A percentile compares a stretch with the other conserved stretches of the same genome.
Conservation (phyloP, 2,888 invertebrate genomes). For the Drosophila crucigera region DNA sequence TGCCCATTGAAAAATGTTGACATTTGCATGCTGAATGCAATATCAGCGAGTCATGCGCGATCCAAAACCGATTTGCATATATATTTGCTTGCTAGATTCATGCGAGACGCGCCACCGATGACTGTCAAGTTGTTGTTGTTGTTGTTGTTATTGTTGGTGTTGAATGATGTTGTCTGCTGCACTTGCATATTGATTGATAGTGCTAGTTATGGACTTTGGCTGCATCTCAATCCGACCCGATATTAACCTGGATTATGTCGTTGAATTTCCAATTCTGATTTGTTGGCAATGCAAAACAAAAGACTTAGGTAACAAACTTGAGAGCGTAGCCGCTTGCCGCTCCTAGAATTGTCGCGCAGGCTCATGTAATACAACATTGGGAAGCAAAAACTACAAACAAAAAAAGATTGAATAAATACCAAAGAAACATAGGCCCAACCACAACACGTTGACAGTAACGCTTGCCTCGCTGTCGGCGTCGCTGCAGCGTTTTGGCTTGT, state of each 20-base stretch:
- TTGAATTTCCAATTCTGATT: constrained; percentile 22
- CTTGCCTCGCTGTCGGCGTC: constrained; percentile 39
- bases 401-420: constrained; percentile 3
- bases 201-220: constrained; percentile 39
- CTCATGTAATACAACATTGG: constrained; percentile 22
- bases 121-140: constrained; percentile 18
- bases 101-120: constrained; percentile 22
- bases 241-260: constrained; percentile 44
- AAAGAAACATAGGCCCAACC: constrained; percentile 16
- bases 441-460: constrained; percentile 32
- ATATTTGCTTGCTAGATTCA: constrained; percentile 33
- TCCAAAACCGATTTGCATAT: constrained; percentile 66
- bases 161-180: constrained; percentile 28
- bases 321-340: neutral
- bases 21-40: constrained; percentile 81
- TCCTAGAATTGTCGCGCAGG: constrained; percentile 28
- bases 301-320: constrained; percentile 77
- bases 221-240: constrained; percentile 14
- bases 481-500: constrained; percentile 78
- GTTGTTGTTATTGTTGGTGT: constrained; percentile 2
- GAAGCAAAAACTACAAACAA: constrained; percentile 11
- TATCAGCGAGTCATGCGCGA: constrained; percentile 68
- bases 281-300: constrained; percentile 49
- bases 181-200: constrained; percentile 52
- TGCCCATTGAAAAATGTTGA: constrained; percentile 59